Base-by-base conservation (phyloP, 1,140 invertebrate genomes). In the Drosophila pseudoananassae region DNA sequence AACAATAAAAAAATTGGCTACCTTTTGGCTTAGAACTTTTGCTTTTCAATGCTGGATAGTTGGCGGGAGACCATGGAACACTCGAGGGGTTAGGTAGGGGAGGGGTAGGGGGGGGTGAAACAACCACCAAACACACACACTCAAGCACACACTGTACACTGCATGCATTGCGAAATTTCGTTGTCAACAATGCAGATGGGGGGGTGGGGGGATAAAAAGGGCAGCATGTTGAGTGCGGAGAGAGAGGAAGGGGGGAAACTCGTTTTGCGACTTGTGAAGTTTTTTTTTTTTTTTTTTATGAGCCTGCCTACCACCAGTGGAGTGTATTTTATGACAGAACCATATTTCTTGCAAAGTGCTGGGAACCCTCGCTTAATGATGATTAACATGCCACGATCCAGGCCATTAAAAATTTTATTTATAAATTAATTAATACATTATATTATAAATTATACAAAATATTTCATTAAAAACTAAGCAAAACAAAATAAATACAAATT, bases 81-180 rank as follows among this genome's bases (percentile, higher is more conserved):
- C 20, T 43, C 53, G 6, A 20, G 27, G 9, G 56, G 38, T 15
- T 38, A 57, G 29, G 29, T 27, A 57, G 29, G 29, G 20, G 33
- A n/a, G 23, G 36, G 58, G 40, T 54, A 54, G 60, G 66, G 10
- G 36, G 45, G 51, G 40, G 61, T 61, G 58, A 76, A 81, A 27
- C 75, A 75, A 78, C 82, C 83, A 88, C 82, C 83, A 78, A 33
- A 15, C 54, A 49, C 60, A 54, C 51, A 65, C 43, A 45, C 60
- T 61, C 65, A 76, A 40, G 49, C 49, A 75, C 56, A 64, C 47
- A 27, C 23, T 47, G 27, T n/a, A 59, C 60, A 38, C 36, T 47
- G 61, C 55, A 80, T 80, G 74, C 78, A 82, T 85, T 87, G 82
- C 82, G 64, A 87, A 85, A 85, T 82, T 43, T 81, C 69, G 47